Evolutionary conservation across 2,888 invertebrate species (phyloP), one percentile per base, ranked within the genome.

Genomic region (Drosophila paracracens): DNA sequence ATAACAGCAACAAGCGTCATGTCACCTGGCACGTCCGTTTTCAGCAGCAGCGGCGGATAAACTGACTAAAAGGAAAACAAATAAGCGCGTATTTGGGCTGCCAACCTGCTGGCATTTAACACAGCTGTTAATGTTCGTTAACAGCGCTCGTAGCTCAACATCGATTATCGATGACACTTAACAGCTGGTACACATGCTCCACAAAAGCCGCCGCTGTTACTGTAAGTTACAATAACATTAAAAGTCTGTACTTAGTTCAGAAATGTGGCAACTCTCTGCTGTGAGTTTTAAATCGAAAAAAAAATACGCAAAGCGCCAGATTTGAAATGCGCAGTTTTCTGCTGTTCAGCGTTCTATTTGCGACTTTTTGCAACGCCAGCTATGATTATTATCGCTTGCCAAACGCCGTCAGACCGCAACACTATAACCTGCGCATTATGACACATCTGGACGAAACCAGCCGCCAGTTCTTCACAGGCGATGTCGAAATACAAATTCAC

Each of bases 401-500:
- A 8, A 85, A 80, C 3, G 78, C 92, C n/a, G 65, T 94, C 8
- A 80, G 83, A 2, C 94, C 94, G 3, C 83, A 88, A 58, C 91
- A 91, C 68, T 94, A 94, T 86, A 91, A 89, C 48, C 74, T 94
- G 2, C 90, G 93, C 56, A 86, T 94, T 21, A 79, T 92, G n/a
- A 94, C 94, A 1, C 92, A 94, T 74, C 79, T 94, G 31, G 91
- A 93, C 43, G 89, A 93, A 72, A 90, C 74, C 1, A 62, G 79
- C 1, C 89, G 91, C 59, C 91, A 93, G 60, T 85, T 85, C 50
- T 94, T 93, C 68, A 83, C 88, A 4, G 94, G 94, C 18, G 91
- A 92, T 62, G 92, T 93, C 1, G 83, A 84, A 40, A 94, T 94
- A 31, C 89, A 91, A 53, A 83, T 94, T 33, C 89, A 85, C 3